phyloP scores from a whole-genome alignment of 2,888 invertebrate species.

The Eugnorisma glareosa region DNA sequence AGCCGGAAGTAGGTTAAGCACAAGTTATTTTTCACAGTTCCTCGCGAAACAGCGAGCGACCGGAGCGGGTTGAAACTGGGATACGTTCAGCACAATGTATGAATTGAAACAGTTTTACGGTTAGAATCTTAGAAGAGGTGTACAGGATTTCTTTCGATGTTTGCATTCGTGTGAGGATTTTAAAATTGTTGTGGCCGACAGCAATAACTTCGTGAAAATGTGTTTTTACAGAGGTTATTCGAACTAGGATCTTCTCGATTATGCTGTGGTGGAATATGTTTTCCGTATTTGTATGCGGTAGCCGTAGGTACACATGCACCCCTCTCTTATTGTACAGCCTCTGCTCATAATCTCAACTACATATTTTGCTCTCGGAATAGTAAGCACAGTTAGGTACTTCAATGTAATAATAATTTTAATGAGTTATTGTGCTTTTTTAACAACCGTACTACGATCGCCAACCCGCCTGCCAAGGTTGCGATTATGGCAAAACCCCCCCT shows the following conservation, averaged over 20 bases:
- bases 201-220: not conserved
- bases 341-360: not conserved
- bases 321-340: not conserved
- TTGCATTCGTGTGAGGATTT: not conserved
- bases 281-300: not conserved
- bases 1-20: slow-evolving; percentile 73
- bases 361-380: not conserved
- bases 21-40: slow-evolving; percentile 72
- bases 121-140: not conserved
- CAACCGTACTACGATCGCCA: too few species aligned
- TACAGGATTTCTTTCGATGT: not conserved
- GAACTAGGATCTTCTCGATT: not conserved
- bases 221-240: not conserved
- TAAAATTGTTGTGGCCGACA: not conserved
- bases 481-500: too few species aligned
- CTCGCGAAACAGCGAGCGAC: slow-evolving; percentile 49
- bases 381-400: not conserved
- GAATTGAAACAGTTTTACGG: slow-evolving; percentile 33
- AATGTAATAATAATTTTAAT: not conserved
- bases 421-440: too few species aligned
- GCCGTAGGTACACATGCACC: not conserved
- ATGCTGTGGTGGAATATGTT: not conserved
- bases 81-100: slow-evolving; percentile 46
- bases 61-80: slow-evolving; percentile 47
- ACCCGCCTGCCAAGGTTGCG: too few species aligned